phyloP scores from a whole-genome alignment of 2,797 vertebrate genomes.

The Aulostomus chinensis region DNA sequence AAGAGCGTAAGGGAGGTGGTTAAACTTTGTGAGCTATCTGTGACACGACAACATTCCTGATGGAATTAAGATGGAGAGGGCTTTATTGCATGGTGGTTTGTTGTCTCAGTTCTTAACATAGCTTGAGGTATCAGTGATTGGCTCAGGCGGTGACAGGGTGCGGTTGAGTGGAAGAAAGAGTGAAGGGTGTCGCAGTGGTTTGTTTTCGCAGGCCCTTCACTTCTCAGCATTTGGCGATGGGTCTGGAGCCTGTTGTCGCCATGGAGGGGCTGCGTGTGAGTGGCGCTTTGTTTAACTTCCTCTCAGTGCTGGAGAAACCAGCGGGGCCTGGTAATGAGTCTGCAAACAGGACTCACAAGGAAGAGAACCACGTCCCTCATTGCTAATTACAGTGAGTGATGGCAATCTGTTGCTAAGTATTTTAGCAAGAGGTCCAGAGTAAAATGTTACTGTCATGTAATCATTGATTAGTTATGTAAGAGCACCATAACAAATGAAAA shows the following conservation, averaged over 20 bases:
- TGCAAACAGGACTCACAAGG: slow-evolving; percentile 78
- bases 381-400: slow-evolving; percentile 70
- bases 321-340: slow-evolving; percentile 82
- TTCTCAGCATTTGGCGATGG: slow-evolving; percentile 70
- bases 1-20: not conserved
- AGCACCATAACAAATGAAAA: not conserved
- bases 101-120: slow-evolving; percentile 54
- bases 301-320: slow-evolving; percentile 80
- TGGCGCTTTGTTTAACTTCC: slow-evolving; percentile 83
- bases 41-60: slow-evolving; percentile 17
- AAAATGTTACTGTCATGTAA: not conserved
- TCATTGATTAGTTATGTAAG: slow-evolving; percentile 1
- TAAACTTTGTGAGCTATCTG: slow-evolving; percentile 4
- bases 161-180: slow-evolving; percentile 59
- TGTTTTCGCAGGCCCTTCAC: slow-evolving; percentile 78
- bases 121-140: slow-evolving; percentile 43
- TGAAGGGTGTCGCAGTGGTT: slow-evolving; percentile 72
- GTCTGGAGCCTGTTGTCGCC: slow-evolving; percentile 70
- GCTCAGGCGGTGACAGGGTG: slow-evolving; percentile 58
- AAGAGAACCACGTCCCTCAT: slow-evolving; percentile 56
- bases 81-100: slow-evolving; percentile 47
- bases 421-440: slow-evolving; percentile 11
- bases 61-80: slow-evolving; percentile 44
- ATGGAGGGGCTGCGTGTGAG: slow-evolving; percentile 72
- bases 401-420: slow-evolving; percentile 29